phyloP scores from a whole-genome alignment of 2,888 invertebrate species.

The Orthosia cruda region DNA sequence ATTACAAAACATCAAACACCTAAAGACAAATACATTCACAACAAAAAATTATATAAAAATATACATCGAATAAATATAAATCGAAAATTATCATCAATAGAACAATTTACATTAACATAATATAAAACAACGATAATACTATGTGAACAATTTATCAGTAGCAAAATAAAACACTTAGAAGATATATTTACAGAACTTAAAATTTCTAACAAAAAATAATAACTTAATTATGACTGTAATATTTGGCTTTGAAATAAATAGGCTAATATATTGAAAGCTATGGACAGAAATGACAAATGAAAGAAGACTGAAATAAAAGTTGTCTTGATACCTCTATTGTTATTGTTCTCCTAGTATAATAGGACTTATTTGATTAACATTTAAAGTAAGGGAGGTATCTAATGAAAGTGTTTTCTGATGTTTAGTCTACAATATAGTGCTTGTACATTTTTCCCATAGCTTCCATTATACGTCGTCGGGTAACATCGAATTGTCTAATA shows the following conservation, averaged over 20 bases:
- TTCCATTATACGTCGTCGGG: constrained; percentile 91
- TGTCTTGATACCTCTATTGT: constrained; percentile 13
- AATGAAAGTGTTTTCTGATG: constrained; percentile 53
- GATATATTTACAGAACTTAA: constrained; percentile 91
- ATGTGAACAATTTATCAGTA: constrained; percentile 85
- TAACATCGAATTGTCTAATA: constrained; percentile 89
- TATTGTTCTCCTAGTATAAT: constrained; percentile 8
- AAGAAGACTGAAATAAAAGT: constrained; percentile 30
- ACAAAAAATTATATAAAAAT: constrained; percentile 84
- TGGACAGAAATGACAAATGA: constrained; percentile 73
- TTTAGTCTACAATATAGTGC: constrained; percentile 57
- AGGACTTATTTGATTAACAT: constrained; percentile 14
- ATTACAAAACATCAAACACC: constrained; percentile 79
- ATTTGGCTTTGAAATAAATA: constrained; percentile 92
- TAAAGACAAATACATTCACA: constrained; percentile 84
- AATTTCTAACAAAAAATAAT: constrained; percentile 87
- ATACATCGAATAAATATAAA: constrained; percentile 89
- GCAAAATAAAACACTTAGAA: constrained; percentile 87
- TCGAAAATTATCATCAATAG: constrained; percentile 80
- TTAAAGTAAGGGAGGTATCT: constrained; percentile 27
- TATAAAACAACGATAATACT: constrained; percentile 91
- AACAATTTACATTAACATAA: constrained; percentile 88
- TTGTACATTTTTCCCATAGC: constrained; percentile 84
- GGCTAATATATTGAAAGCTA: constrained; percentile 90
- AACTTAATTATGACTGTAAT: constrained; percentile 91